Conservation (phyloP, 2,113 vertebrate species). For the Serranochromis macrocephalus region DNA sequence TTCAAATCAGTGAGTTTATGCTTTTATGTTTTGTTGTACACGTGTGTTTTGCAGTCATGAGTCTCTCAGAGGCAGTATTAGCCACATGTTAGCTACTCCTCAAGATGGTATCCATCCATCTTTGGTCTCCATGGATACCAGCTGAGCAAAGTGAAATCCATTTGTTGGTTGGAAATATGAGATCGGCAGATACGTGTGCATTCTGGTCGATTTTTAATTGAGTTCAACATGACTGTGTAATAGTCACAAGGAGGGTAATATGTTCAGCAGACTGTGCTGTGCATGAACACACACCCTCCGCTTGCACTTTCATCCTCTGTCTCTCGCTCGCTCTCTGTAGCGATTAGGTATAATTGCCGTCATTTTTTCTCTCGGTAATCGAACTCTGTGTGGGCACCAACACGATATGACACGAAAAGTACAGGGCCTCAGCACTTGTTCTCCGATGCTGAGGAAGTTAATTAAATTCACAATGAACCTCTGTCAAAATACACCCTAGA, state of each 20-base stretch:
- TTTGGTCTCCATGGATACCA: constrained; percentile 44
- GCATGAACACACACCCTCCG: not conserved
- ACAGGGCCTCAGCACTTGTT: not conserved
- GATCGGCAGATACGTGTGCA: not conserved
- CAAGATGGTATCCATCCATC: not conserved
- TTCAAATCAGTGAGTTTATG: not conserved
- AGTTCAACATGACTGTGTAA: not conserved
- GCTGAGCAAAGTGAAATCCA: not conserved
- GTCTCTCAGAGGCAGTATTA: not conserved
- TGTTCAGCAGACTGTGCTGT: not conserved
- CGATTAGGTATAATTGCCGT: constrained; percentile 26
- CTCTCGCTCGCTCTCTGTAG: not conserved
- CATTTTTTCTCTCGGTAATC: constrained; percentile 19
- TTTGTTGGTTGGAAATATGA: not conserved
- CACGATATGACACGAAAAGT: not conserved
- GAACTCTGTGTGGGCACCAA: not conserved
- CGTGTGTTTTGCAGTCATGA: not conserved
- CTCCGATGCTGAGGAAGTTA: not conserved
- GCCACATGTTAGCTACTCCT: not conserved
- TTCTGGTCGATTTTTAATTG: not conserved
- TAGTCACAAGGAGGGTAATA: not conserved
- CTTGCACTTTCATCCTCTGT: not conserved
- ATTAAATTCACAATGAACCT: not conserved
- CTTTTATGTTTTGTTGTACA: not conserved
- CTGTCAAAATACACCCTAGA: not conserved